Evolutionary conservation across 2,797 vertebrate genomes (phyloP), one percentile per base, ranked within the genome.

Genomic region (Gambelia wislizenii): DNA sequence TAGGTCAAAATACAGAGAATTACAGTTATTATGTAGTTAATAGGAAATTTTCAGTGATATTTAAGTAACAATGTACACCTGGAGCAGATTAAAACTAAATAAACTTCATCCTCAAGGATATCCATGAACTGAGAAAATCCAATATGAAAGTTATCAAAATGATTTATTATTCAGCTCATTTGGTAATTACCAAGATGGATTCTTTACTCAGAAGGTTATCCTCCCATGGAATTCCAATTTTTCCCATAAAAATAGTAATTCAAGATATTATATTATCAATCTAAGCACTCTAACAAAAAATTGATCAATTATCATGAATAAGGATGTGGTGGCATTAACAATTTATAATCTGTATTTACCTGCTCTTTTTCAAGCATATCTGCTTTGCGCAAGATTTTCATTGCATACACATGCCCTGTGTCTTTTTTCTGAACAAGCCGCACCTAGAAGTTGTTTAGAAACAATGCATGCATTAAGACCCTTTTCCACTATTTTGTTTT

Each of bases 361-460:
- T 99, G 99, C 91, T 99, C 99, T 92, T 99, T 99, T 94, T 99
- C 99, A 64, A 99, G 98, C 99, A 99, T 99, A 84, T 99, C 99
- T 27, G 99, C 98, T 96, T 99, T 99, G 12, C 99, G 98, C 0
- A 99, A 98, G 84, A 99, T 99, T 95, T 99, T 99, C 99, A 99
- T 99, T 36, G 99, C 99, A 59, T 99, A 99, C 1, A 99, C 98
- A 0, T 99, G 99, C 0, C 99, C 99, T 0, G 99, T 99, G 94
- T 99, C 99, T 94, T 99, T 99, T 97, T 99, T 99, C 97, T 99
- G 99, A 85, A 99, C 99, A 86, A 99, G 97, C 20, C 99, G 97
- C 76, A 99, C 99, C 99, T 99, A 90, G 20, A 92, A 84, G 54
- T 82, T 1, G 69, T 7, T 44, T 13, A 89, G 56, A 90, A 83